These are phyloP conservation scores for Pithys albifrons DNA, from an alignment of 2,113 vertebrate genomes.

Conservation along the genomic window DNA sequence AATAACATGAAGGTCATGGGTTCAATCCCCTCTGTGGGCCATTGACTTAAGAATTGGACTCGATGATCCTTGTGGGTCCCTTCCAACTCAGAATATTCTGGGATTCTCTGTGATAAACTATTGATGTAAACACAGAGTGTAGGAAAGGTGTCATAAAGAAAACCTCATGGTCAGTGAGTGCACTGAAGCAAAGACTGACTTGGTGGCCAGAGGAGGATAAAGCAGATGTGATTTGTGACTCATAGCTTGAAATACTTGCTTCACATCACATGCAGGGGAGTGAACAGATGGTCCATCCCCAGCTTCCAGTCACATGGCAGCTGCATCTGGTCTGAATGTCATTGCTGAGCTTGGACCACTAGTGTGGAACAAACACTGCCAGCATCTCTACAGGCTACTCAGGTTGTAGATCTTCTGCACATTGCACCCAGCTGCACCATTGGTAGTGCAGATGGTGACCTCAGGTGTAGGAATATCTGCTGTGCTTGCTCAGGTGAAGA, in stretches of 20 bases:
- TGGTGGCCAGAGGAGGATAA: not conserved
- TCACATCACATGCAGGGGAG: not conserved
- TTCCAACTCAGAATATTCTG: too few relatives aligned
- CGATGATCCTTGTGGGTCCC: too few relatives aligned
- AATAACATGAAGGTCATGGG: too few relatives aligned
- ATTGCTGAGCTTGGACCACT: not conserved
- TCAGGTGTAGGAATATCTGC: not conserved
- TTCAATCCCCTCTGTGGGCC: too few relatives aligned
- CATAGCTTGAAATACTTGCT: not conserved
- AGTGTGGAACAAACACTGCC: not conserved
- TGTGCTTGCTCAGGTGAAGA: not conserved
- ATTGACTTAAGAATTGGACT: too few relatives aligned
- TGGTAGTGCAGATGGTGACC: not conserved
- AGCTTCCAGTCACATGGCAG: not conserved
- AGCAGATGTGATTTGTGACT: not conserved
- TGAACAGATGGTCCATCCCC: constrained; percentile 34
- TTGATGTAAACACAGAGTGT: not conserved
- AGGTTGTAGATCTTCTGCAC: not conserved
- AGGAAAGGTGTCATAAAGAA: not conserved
- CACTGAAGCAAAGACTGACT: not conserved
- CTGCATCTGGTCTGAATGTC: not conserved
- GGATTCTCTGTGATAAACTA: too few relatives aligned
- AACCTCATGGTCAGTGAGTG: not conserved
- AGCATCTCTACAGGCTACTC: not conserved
- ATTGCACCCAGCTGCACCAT: not conserved